Evolutionary conservation across 2,888 invertebrate species (phyloP), one percentile per base, ranked within the genome.

Genomic region (Salpingus planirostris): DNA sequence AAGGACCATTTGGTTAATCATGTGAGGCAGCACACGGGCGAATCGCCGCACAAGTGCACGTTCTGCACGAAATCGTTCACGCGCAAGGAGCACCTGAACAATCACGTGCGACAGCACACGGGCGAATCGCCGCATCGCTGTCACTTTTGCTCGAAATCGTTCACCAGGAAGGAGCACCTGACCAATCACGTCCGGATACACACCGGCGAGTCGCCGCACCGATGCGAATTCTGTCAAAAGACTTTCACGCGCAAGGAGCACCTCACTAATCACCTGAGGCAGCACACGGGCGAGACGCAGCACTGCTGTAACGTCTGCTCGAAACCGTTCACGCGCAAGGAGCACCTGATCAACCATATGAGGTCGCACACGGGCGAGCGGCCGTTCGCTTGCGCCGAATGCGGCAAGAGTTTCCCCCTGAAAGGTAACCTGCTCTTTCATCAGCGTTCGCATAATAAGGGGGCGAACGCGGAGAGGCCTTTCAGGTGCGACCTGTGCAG

Each of bases 81-180:
- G 14, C 71, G 82, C 51, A 82, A 83, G 65, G 85, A 85, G 64
- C 86, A 87, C 62, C 70, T 87, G 44, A 84, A 81, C 50, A 85
- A 86, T 66, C 87, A 88, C 66, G 83, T 87, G 60, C 74, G 87
- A 31, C 87, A 87, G 60, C 88, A 88, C 64, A 87, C 87, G 24
- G 87, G 87, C 52, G 88, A 88, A 65, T 86, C 87, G 48, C 87
- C 87, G 37, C 87, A 87, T 57, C 77, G 84, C 43, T 88, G 88
- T 61, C 79, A 82, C 51, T 86, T 79, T 65, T 88, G 87, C 69
- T 77, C 82, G 47, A 86, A 87, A 61, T 82, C 83, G 21, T 87
- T 87, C 65, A 87, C 87, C 2, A 73, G 87, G 49, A 87, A 87
- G 65, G 88, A 88, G 60, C 87, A 88, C 64, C 73, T 88, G 45